Base-by-base conservation (phyloP, 2,888 invertebrate species). In the Hedychridium roseum region DNA sequence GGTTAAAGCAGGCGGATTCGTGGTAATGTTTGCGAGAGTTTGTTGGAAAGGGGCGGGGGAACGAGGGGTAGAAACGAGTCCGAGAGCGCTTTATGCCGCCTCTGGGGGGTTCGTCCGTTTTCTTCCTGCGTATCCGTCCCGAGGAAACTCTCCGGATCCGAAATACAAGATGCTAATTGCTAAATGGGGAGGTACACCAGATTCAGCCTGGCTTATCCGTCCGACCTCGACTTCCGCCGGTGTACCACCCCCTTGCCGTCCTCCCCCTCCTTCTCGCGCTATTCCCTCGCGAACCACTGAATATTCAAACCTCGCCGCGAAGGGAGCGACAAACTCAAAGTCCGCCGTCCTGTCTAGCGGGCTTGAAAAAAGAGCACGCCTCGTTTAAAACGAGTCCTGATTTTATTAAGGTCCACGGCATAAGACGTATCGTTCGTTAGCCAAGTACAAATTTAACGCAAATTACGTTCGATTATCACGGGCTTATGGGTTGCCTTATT, bases 121-220 rank as follows among this genome's bases (percentile, higher is more conserved):
- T 51, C 57, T 57, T 56, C 51, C 52, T 36, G 46, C 49, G 56
- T 43, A 53, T 50, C 36, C 48, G 44, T 50, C 47, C 47, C 43
- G 38, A 42, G 57, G 65, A 60, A 67, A 59, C 57, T 43, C n/a
- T 41, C 51, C 39, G 46, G 50, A 63, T 61, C 49, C 57, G 37
- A 66, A 69, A 69, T 69, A 68, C 64, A 67, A 69, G 61, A 68
- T 63, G 64, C 59, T 69, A 69, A 69, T 69, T 69, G 66, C 57
- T 64, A 59, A 64, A 61, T 60, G 43, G 49, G 57, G 62, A 64
- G 56, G 61, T 67, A 64, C 57, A 57, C 57, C 57, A 67, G 60
- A 67, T 65, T 67, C 64, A 52, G 55, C 50, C 57, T 37, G 49
- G 66, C 57, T 67, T 68, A 65, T 65, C 64, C 63, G 50, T 46